Evolutionary conservation across 2,888 invertebrate genomes (phyloP), one percentile per base, ranked within the genome.

Genomic region (Euzophera pinguis): DNA sequence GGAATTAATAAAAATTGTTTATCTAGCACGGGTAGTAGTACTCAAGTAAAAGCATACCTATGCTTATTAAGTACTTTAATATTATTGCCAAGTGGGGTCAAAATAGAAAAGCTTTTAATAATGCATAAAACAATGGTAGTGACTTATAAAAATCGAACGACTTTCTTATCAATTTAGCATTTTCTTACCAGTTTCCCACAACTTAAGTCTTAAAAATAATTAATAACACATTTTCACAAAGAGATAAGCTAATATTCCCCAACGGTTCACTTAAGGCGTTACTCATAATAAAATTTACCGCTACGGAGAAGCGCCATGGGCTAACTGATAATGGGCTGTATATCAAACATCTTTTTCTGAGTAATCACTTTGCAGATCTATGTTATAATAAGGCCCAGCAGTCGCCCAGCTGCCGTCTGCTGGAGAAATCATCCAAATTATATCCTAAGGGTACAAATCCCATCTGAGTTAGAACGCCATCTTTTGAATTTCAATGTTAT

Each of bases 281-380:
- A 57, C 43, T 53, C 50, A 59, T 66, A 69, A 71, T 69, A 74
- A 71, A 73, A 69, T 71, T 64, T 67, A 53, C 43, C 32, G 50
- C 56, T 50, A 53, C 59, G 58, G 53, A 54, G 59, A 62, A 62
- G 63, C 63, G 76, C 84, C 82, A 66, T 67, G 64, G 74, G 82
- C 78, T 61, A 79, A 80, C 80, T 82, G 83, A 82, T 88, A 87
- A 81, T 81, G 77, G 76, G 61, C 71, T 75, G 78, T 81, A 84
- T 87, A 86, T 86, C 84, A 83, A 82, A 78, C 76, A 84, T 83
- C 84, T 81, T 75, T 71, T 82, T 85, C 82, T 67, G 61, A 64
- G 79, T 80, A 86, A 86, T 86, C 86, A 71, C 65, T 68, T 66
- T 61, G 73, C 71, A 68, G 70, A 80, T 84, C 83, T 77, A 68